Base-by-base conservation (phyloP, 2,888 invertebrate genomes). In the Noctua janthina region DNA sequence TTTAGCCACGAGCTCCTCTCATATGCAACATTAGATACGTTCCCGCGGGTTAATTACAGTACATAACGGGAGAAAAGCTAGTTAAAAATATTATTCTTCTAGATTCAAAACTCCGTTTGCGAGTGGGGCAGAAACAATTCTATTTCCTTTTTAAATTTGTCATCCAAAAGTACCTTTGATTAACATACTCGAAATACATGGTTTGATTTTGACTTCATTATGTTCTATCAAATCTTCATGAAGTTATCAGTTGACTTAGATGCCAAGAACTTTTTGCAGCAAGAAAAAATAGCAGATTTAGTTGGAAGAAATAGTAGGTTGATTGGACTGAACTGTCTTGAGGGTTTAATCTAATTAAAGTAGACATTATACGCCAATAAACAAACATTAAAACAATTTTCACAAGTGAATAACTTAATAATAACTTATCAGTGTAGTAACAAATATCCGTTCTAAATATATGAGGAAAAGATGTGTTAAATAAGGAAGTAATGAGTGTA, bases 401-500 rank as follows among this genome's bases (percentile, higher is more conserved):
- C 43, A 46, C 66, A 10, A 39, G 23, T 23, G 43, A 15, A 13
- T 6, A 39, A 11, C 39, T 43, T 29, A 29, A 29, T 29, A 29
- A 29, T 29, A 29, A 8, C 8, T n/a, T 46, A 46, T 68, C 64
- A 5, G 35, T 35, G 4, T 11, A 46, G 46, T 46, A 8, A 43
- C 59, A 76, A 46, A 71, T 35, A 56, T n/a, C 35, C 46, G 35
- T 35, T 73, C 23, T 68, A 43, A 11, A 3, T n/a, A 39, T 43
- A 46, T 59, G n/a, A 74, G 64, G 59, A 69, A 20, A 67, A 49
- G 10, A 35, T 29, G 20, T 11, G 20, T 17, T 17, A 69, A 51
- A 78, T 43, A 51, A 78, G 78, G 78, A 78, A 59, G 23, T 78
- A 68, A 59, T 59, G 68, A 49, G n/a, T 11, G 56, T 20, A 56